Conservation (phyloP, 2,888 invertebrate genomes). For the Oligia latruncula region DNA sequence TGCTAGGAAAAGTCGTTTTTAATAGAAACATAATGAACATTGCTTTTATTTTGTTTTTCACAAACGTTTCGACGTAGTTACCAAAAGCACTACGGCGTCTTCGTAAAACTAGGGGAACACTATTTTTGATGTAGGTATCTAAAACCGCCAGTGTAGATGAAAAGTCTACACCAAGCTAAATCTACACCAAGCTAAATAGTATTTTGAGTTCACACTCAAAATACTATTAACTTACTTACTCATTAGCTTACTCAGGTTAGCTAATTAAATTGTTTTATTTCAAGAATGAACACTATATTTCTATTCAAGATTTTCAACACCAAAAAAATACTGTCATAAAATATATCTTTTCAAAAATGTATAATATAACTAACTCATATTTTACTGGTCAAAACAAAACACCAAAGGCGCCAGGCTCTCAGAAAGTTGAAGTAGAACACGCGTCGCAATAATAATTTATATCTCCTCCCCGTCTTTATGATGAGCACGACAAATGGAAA, state of each 20-base stretch:
- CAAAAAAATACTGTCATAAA: background rate
- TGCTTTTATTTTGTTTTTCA: background rate
- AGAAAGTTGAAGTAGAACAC: constrained; percentile 65
- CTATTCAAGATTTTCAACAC: background rate
- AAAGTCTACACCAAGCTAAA: background rate
- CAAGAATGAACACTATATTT: background rate
- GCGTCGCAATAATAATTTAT: constrained; percentile 80
- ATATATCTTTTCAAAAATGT: background rate
- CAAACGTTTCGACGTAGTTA: background rate
- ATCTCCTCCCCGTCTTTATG: constrained; percentile 78
- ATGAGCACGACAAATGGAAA: constrained; percentile 83
- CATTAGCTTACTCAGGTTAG: too few species aligned
- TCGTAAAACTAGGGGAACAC: too few species aligned
- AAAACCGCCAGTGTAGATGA: too few species aligned
- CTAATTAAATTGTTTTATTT: background rate
- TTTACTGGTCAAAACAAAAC: constrained; percentile 57
- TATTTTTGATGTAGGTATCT: too few species aligned
- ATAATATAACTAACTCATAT: background rate
- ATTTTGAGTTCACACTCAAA: background rate
- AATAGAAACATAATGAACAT: background rate
- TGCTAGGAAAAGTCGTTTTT: background rate
- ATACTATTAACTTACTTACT: too few species aligned
- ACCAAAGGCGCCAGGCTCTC: constrained; percentile 39
- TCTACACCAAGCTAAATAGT: background rate
- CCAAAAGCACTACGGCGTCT: background rate